Evolutionary conservation across 2,113 vertebrate species (phyloP).

Genomic region (Notechis scutatus): DNA sequence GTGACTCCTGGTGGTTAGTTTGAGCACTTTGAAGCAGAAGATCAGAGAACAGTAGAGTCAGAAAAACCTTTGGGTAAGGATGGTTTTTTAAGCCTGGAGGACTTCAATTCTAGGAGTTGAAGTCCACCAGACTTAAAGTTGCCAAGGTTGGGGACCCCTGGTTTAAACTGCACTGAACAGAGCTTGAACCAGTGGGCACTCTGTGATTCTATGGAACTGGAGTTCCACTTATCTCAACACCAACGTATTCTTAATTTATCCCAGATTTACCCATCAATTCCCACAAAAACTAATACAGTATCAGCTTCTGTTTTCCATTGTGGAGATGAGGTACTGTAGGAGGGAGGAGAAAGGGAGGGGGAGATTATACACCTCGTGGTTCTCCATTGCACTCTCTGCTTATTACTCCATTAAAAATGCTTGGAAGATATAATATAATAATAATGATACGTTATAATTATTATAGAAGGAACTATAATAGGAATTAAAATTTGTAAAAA

Average conservation of each 20-base stretch:
- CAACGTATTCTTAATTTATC: background rate
- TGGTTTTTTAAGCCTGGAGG: too few species aligned
- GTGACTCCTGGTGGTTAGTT: conserved; percentile 60
- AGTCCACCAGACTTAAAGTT: too few species aligned
- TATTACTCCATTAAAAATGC: background rate
- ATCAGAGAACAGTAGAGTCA: background rate
- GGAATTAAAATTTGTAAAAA: too few species aligned
- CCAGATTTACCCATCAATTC: background rate
- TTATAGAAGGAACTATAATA: too few species aligned
- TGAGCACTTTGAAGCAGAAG: background rate
- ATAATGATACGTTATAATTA: too few species aligned
- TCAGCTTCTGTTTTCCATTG: background rate
- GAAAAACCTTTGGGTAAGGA: background rate
- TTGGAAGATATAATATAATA: background rate
- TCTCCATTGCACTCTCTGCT: background rate
- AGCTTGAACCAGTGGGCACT: background rate
- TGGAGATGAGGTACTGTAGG: background rate
- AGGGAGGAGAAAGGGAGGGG: background rate
- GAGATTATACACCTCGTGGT: background rate
- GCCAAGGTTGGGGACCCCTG: too few species aligned
- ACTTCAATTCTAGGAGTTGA: too few species aligned
- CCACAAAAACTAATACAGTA: background rate
- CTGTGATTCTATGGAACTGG: background rate
- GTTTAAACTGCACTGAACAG: background rate
- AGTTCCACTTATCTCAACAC: background rate